Evolutionary conservation across 2,888 invertebrate species (phyloP), one percentile per base, ranked within the genome.

Genomic region (Cloeon dipterum): DNA sequence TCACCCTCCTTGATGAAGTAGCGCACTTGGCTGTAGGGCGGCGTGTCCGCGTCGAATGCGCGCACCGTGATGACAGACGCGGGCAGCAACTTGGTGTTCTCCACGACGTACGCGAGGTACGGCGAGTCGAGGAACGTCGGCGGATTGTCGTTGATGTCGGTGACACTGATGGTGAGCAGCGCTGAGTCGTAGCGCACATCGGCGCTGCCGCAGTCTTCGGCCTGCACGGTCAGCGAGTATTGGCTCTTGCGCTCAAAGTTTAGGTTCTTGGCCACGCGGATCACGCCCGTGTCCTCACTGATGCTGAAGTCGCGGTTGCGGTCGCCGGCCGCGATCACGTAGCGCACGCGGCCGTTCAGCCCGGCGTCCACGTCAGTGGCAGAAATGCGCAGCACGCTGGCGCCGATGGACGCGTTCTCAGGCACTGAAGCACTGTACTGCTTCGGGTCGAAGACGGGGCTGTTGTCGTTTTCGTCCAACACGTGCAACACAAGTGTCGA

Each of bases 101-200:
- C 93, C 75, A 88, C 83, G 40, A 91, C 86, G 54, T 81, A 78
- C 4, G 86, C 85, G 51, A 85, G 62, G 59, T 89, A 91, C 1
- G 91, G 91, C n/a, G 89, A 88, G 58, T 93, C 82, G 46, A 85
- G 61, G 58, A 93, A 93, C 32, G 82, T 76, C 32, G 93, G 93
- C 20, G 79, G 76, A 52, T 88, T 88, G 61, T 93, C 91, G 59
- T 93, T 91, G 51, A 89, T 79, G 58, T 93, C 89, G 45, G 78
- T 70, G 37, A 93, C 76, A 39, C 71, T 70, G 49, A 93, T 81
- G 42, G 76, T 71, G 46, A 89, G 68, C 50, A 36, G 61, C 46
- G 73, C 82, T 39, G 71, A 78, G 62, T 76, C 82, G 53, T 66
- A 75, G 44, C 19, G 51, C 35, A 48, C 49, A 20, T 41, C 55